Evolutionary conservation across 2,888 invertebrate genomes (phyloP).

Genomic region (Cetonia aurata): DNA sequence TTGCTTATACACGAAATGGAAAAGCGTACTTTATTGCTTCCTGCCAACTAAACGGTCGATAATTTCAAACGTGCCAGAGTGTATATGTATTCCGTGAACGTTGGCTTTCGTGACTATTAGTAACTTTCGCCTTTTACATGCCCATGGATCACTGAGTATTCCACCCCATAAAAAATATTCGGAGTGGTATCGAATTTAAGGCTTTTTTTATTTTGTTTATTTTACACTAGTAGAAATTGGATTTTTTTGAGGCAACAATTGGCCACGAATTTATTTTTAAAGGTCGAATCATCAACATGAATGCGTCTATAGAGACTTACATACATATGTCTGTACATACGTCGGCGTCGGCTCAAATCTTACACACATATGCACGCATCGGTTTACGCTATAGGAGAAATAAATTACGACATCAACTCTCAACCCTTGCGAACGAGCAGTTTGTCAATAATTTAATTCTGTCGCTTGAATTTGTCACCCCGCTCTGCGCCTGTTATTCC

Average conservation of each 20-base stretch:
- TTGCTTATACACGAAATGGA: slow-evolving; percentile 5
- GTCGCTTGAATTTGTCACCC: slow-evolving; percentile 22
- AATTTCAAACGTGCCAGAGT: slow-evolving; percentile 1
- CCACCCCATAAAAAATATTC: no score
- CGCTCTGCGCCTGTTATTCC: slow-evolving; percentile 5
- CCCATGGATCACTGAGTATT: no score
- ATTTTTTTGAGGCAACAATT: no score
- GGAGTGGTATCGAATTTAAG: no score
- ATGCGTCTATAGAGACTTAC: no score
- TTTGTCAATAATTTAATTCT: slow-evolving; percentile 27
- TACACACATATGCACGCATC: slow-evolving; percentile 8
- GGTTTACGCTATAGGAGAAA: slow-evolving; percentile 8
- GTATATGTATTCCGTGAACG: slow-evolving; percentile 7
- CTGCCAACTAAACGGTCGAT: slow-evolving; percentile 14
- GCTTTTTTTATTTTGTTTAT: no score
- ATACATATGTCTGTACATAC: no score
- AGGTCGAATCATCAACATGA: no score
- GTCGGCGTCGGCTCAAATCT: no score
- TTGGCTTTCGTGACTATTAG: not conserved
- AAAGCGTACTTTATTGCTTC: not conserved
- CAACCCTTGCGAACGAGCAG: slow-evolving; percentile 10
- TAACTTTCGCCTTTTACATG: no score
- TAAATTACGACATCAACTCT: slow-evolving; percentile 21
- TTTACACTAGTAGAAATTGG: no score
- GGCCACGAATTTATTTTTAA: no score